Conservation (phyloP, 2,113 vertebrate species). For the Polypterus bichir region DNA sequence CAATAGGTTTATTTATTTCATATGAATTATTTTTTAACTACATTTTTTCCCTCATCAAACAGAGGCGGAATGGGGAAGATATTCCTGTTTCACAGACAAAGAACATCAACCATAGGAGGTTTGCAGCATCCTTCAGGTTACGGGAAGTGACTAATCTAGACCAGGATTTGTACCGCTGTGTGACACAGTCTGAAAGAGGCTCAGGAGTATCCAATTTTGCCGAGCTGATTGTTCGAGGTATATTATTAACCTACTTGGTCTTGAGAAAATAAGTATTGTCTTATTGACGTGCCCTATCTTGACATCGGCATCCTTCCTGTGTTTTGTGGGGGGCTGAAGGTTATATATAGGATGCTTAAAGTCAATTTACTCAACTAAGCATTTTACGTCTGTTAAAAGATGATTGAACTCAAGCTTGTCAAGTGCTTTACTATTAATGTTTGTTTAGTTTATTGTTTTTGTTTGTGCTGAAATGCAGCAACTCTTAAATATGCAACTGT, state of each 20-base stretch:
- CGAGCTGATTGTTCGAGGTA: slow-evolving; percentile 91
- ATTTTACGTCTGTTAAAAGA: too few relatives aligned
- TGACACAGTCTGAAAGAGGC: slow-evolving; percentile 89
- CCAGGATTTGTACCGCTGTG: slow-evolving; percentile 90
- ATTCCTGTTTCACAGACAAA: slow-evolving; percentile 91
- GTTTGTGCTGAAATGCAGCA: too few relatives aligned
- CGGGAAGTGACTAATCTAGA: slow-evolving; percentile 85
- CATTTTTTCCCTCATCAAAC: slow-evolving; percentile 19
- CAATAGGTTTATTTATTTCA: not conserved
- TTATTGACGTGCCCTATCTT: too few relatives aligned
- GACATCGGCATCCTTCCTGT: too few relatives aligned
- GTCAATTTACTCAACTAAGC: too few relatives aligned
- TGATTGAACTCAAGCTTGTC: too few relatives aligned
- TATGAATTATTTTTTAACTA: not conserved
- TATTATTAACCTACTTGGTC: slow-evolving; percentile 8
- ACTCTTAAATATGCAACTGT: too few relatives aligned
- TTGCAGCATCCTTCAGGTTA: slow-evolving; percentile 86
- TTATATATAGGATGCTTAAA: too few relatives aligned
- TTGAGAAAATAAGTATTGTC: slow-evolving; percentile 3
- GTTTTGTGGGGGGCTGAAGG: too few relatives aligned
- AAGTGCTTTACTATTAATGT: too few relatives aligned
- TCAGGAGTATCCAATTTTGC: slow-evolving; percentile 97
- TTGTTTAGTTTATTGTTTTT: too few relatives aligned
- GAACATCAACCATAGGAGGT: slow-evolving; percentile 94
- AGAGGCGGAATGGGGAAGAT: slow-evolving; percentile 91